These are phyloP conservation scores for Dryobates pubescens DNA, from an alignment of 2,797 vertebrate species.

Conservation along the genomic window DNA sequence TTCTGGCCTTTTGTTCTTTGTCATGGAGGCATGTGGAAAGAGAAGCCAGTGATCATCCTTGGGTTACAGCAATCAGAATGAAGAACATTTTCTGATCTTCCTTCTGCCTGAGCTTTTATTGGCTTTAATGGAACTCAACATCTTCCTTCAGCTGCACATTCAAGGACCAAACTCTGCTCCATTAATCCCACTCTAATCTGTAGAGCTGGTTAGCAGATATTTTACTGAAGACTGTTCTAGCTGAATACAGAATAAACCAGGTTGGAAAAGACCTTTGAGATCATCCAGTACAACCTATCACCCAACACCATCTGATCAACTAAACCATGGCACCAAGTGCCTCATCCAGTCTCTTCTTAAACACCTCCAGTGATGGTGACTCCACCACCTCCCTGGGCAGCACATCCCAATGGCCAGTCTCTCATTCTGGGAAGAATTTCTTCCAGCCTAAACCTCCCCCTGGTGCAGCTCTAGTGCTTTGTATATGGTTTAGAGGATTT, in stretches of 20 bases:
- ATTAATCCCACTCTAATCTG: neutral
- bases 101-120: neutral
- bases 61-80: neutral
- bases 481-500: neutral
- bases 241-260: too few relatives aligned
- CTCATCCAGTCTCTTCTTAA: too few relatives aligned
- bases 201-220: neutral
- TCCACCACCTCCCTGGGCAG: too few relatives aligned
- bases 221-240: neutral
- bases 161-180: neutral
- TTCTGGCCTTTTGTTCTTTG: conserved; percentile 30
- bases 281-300: too few relatives aligned
- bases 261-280: too few relatives aligned
- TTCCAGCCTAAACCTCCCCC: too few relatives aligned
- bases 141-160: neutral
- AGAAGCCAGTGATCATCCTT: neutral
- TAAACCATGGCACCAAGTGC: too few relatives aligned
- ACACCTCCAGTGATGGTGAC: too few relatives aligned
- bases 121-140: neutral
- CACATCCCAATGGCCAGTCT: too few relatives aligned
- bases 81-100: neutral
- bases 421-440: too few relatives aligned
- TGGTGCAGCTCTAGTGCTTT: neutral
- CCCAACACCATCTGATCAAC: too few relatives aligned
- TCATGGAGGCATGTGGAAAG: neutral